Conservation (phyloP, 1,140 invertebrate species). For the Drosophila albomicans region DNA sequence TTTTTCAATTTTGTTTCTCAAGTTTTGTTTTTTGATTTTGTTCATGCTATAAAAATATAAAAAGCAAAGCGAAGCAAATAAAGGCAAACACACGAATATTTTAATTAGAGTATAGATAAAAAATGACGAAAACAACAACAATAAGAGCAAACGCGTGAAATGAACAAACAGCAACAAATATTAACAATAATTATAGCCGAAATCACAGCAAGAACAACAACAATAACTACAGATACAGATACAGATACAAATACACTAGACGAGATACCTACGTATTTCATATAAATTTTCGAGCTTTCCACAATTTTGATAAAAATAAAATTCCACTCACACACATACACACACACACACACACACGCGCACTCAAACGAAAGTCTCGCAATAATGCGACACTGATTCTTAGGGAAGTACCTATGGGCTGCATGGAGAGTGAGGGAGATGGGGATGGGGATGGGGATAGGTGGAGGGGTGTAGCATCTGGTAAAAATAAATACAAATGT, state of each 20-base stretch:
- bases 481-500: slow-evolving; percentile 83
- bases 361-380: neutral
- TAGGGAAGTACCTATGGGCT: slow-evolving; percentile 41
- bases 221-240: slow-evolving; percentile 9
- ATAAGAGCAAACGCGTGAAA: slow-evolving; percentile 42
- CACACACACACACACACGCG: slow-evolving; percentile 23
- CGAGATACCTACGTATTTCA: slow-evolving; percentile 63
- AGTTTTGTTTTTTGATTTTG: slow-evolving; percentile 6
- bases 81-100: slow-evolving; percentile 75
- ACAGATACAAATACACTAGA: slow-evolving; percentile 14
- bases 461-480: slow-evolving; percentile 17
- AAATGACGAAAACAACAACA: slow-evolving; percentile 59
- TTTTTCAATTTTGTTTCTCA: slow-evolving; percentile 1
- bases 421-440: neutral
- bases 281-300: slow-evolving; percentile 75
- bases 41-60: slow-evolving; percentile 59
- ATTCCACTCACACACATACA: slow-evolving; percentile 61
- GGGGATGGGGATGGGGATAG: neutral
- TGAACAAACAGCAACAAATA: slow-evolving; percentile 63
- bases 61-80: slow-evolving; percentile 44
- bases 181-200: slow-evolving; percentile 79
- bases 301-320: slow-evolving; percentile 81
- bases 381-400: slow-evolving; percentile 58
- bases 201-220: slow-evolving; percentile 49
- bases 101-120: slow-evolving; percentile 83